Percentiles rank a stretch among this genome's conserved stretches.
Conservation (phyloP, 1,140 invertebrate species). For the Micrasema longulum region DNA sequence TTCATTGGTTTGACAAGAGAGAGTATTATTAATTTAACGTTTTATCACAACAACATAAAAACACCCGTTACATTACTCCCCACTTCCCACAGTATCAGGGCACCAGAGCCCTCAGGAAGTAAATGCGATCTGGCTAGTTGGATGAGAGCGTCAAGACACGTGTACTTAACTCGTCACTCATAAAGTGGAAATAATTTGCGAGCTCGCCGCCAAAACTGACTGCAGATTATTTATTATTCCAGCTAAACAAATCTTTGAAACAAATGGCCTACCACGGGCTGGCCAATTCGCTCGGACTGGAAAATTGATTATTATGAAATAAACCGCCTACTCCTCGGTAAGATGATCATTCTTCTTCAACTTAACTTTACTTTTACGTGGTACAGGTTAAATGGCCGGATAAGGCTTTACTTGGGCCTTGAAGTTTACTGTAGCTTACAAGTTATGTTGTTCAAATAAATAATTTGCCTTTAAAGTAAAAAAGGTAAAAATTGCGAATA, state of each 20-base stretch:
- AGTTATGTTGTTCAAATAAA: too few species aligned
- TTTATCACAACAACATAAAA: too few species aligned
- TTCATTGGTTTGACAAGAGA: too few species aligned
- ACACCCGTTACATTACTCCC: too few species aligned
- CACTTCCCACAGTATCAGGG: slow-evolving; percentile 7
- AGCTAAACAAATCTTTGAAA: not conserved
- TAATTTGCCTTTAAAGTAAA: too few species aligned
- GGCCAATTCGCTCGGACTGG: slow-evolving; percentile 5
- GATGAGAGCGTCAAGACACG: slow-evolving; percentile 16
- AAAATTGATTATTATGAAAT: slow-evolving; percentile 33
- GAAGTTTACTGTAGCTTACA: too few species aligned
- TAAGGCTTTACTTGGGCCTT: too few species aligned
- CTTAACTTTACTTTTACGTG: too few species aligned
- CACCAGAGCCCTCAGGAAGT: slow-evolving; percentile 22
- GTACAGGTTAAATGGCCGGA: too few species aligned
- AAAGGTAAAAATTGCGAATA: too few species aligned
- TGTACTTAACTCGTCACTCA: slow-evolving; percentile 50
- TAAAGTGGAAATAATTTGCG: slow-evolving; percentile 4
- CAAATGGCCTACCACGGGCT: slow-evolving; percentile 11
- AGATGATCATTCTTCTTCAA: slow-evolving; percentile 30
- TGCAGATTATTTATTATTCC: slow-evolving; percentile 23
- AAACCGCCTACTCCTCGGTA: slow-evolving; percentile 1
- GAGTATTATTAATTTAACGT: too few species aligned
- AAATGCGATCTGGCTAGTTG: slow-evolving; percentile 11
- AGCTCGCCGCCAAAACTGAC: not conserved